phyloP scores from a whole-genome alignment of 2,888 invertebrate genomes.

The Mimas tiliae region DNA sequence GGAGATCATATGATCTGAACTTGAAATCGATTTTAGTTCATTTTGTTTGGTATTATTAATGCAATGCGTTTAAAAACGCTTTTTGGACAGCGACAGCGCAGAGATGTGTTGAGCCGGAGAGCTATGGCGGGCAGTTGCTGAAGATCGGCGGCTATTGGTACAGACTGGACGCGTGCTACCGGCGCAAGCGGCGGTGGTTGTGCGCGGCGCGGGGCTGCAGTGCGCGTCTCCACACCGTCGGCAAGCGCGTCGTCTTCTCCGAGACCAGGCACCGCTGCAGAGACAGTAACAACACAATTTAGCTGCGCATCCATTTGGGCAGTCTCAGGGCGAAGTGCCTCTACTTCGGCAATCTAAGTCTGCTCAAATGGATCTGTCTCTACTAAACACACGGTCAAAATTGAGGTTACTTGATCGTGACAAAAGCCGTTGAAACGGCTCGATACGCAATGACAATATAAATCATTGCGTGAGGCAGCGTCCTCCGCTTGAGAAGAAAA shows the following conservation, averaged over 20 bases:
- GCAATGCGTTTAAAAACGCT: conserved; percentile 6
- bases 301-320: conserved; percentile 30
- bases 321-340: neutral
- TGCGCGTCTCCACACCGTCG: conserved; percentile 72
- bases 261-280: conserved; percentile 67
- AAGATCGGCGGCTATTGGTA: conserved; percentile 74
- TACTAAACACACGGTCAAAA: neutral
- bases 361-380: neutral
- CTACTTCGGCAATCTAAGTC: neutral
- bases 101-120: conserved; percentile 22
- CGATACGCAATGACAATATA: too few species aligned
- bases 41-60: conserved; percentile 3
- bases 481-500: neutral
- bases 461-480: too few species aligned
- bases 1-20: neutral
- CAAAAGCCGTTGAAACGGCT: neutral
- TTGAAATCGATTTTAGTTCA: neutral
- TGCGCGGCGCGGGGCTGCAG: conserved; percentile 77
- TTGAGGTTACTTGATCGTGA: neutral
- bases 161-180: conserved; percentile 66
- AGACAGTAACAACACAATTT: conserved; percentile 58
- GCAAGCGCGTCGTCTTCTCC: conserved; percentile 70
- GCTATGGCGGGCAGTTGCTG: conserved; percentile 53
- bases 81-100: conserved; percentile 11
- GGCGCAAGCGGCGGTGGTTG: conserved; percentile 69